Evolutionary conservation across 2,797 vertebrate species (phyloP), one percentile per base, ranked within the genome.

Genomic region (Aldrovandia affinis): DNA sequence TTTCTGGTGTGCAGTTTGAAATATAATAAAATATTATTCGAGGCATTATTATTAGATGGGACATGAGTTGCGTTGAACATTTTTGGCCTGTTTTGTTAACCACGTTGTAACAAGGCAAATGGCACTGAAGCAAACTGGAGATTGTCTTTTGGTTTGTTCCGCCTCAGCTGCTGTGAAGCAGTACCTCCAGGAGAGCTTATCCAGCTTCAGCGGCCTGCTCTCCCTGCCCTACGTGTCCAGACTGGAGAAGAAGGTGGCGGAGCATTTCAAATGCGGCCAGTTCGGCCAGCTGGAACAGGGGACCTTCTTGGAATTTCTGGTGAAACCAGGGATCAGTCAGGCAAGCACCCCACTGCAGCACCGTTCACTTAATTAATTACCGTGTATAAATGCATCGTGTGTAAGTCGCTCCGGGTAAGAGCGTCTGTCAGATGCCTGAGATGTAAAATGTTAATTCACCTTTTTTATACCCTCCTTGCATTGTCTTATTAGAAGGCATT

Each of bases 261-360:
- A 94, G 82, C 89, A 96, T 75, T 96, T 96, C 82, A 88, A 90
- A 15, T 89, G 94, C 81, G 92, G 89, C 85, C 91, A 94, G 70
- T 96, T 96, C 91, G 59, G 75, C 6, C 91, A 89, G 80, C 89
- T 96, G 50, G 91, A 93, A 55, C 92, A 93, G 83, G 95, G 96
- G 55, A 94, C 87, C 82, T 96, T 95, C 83, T 88, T 96, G 82
- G 93, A 95, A 2, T 96, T 95, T 87, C 90, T 96, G 86, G 86
- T 92, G 10, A 95, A 95, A 85, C 91, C 96, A 85, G 68, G 68
- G 22, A 73, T 73, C 36, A 84, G 87, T 61, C 94, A 95, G 94
- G 95, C 92, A 89, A 22, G 75, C 7, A 12, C 61, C 36, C 5
- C 22, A 25, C 57, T 47, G 25, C 75, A 8, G 22, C 39, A 22